These are phyloP conservation scores for Bombus breviceps DNA, from an alignment of 1,140 invertebrate species.

Conservation along the genomic window DNA sequence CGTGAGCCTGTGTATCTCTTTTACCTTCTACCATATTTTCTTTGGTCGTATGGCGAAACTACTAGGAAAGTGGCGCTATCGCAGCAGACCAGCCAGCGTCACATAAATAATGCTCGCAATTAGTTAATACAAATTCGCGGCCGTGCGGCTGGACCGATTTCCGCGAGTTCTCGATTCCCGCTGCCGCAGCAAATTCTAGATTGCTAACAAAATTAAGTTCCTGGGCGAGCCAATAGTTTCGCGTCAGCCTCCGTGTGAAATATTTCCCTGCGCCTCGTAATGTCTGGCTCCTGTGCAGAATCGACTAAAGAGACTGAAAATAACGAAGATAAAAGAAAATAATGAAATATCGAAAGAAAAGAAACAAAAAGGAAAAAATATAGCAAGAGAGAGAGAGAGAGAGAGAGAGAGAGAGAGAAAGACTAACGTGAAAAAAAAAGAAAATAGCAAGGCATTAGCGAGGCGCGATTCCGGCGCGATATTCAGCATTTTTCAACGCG, in stretches of 20 bases:
- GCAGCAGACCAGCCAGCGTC: neutral
- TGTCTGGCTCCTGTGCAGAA: conserved; percentile 22
- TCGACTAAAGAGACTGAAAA: neutral
- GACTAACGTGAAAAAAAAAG: neutral
- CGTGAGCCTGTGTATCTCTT: neutral
- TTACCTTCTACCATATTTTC: neutral
- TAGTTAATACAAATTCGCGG: conserved; percentile 51
- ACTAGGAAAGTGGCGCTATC: neutral
- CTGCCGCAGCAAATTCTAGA: conserved; percentile 54
- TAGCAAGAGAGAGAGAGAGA: neutral
- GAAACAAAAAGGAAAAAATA: neutral
- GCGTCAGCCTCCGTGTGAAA: conserved; percentile 56
- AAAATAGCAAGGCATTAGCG: conserved; percentile 49
- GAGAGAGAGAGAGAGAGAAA: neutral
- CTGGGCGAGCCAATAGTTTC: conserved; percentile 48
- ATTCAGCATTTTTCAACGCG: conserved; percentile 67
- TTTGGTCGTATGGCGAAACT: neutral
- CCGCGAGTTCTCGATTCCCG: conserved; percentile 35
- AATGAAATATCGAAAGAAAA: neutral
- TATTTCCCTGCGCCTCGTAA: conserved; percentile 46
- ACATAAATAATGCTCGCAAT: conserved; percentile 19
- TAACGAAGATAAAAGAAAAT: neutral
- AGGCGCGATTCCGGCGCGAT: conserved; percentile 54
- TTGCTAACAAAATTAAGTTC: conserved; percentile 65
- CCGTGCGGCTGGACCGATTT: conserved; percentile 20